Percentiles rank a stretch among this genome's conserved stretches.
These are phyloP conservation scores for Macroteleia sp. DNA, from an alignment of 2,888 invertebrate genomes.

Conservation along the genomic window DNA sequence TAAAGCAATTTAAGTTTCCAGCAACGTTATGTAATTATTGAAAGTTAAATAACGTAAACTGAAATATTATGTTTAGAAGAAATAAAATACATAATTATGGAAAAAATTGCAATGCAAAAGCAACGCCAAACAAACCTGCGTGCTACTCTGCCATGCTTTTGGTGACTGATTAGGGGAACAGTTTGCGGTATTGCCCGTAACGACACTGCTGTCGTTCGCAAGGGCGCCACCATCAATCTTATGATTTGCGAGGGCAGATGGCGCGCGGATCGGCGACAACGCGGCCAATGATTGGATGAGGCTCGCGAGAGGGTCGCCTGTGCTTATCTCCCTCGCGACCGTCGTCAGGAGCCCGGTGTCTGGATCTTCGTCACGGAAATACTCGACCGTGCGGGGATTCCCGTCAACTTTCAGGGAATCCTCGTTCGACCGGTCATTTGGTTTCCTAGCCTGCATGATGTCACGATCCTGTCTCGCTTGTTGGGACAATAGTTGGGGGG, in stretches of 20 bases:
- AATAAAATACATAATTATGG: too few relatives aligned
- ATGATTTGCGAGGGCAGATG: constrained; percentile 73
- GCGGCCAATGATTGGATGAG: constrained; percentile 80
- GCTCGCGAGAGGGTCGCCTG: constrained; percentile 78
- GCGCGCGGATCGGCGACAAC: constrained; percentile 75
- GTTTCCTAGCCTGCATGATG: constrained; percentile 5
- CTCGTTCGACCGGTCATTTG: constrained; percentile 70
- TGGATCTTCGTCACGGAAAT: constrained; percentile 64
- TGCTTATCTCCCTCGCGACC: constrained; percentile 60
- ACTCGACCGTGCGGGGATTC: constrained; percentile 9
- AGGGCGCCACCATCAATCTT: constrained; percentile 66
- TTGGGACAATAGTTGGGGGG: constrained; percentile 72
- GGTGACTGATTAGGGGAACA: constrained; percentile 81
- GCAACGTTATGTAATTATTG: too few relatives aligned
- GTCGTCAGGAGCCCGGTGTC: constrained; percentile 74
- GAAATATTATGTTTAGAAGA: too few relatives aligned
- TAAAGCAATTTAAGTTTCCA: too few relatives aligned
- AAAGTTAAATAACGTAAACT: too few relatives aligned
- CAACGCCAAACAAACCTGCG: constrained; percentile 79
- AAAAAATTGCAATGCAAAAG: constrained; percentile 37
- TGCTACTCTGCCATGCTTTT: constrained; percentile 83
- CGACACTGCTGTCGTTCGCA: constrained; percentile 66
- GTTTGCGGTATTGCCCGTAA: constrained; percentile 74
- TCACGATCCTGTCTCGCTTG: constrained; percentile 11
- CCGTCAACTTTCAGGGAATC: constrained; percentile 29